Percentiles rank a stretch among this genome's conserved stretches.
phyloP scores from a whole-genome alignment of 1,140 invertebrate genomes.

The Aphaenogaster floridana region DNA sequence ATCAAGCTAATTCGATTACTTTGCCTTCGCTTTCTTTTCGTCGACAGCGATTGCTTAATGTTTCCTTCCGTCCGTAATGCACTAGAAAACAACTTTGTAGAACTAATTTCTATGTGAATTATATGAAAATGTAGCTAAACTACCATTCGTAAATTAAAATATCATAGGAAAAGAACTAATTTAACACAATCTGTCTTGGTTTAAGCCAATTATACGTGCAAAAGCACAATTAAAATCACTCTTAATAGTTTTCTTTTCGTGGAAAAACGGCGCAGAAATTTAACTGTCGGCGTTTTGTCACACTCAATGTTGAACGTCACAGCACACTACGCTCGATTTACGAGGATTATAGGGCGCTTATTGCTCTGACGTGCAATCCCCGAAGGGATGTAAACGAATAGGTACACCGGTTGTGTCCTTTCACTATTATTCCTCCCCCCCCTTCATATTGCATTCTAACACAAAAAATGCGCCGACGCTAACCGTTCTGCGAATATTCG shows the following conservation, averaged over 20 bases:
- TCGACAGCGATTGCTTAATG: background rate
- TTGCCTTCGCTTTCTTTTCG: background rate
- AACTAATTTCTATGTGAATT: background rate
- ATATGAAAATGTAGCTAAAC: background rate
- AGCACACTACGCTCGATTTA: slow-evolving; percentile 77
- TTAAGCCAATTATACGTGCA: background rate
- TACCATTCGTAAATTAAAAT: background rate
- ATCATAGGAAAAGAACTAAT: background rate
- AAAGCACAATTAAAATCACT: background rate
- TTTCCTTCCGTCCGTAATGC: background rate
- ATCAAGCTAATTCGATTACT: slow-evolving; percentile 68
- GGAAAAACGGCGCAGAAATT: slow-evolving; percentile 55
- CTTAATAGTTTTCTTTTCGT: background rate
- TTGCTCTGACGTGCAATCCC: slow-evolving; percentile 44
- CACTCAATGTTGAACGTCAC: slow-evolving; percentile 54
- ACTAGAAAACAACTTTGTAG: background rate
- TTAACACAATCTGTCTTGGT: background rate
- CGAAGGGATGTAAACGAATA: slow-evolving; percentile 50
- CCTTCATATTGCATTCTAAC: background rate
- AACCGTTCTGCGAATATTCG: slow-evolving; percentile 28
- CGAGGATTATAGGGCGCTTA: slow-evolving; percentile 74
- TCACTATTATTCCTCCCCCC: slow-evolving; percentile 5
- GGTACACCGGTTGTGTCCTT: slow-evolving; percentile 23
- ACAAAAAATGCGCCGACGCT: slow-evolving; percentile 32
- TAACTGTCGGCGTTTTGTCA: slow-evolving; percentile 63